Conservation (phyloP, 1,140 invertebrate genomes). For the Papilio polytes region DNA sequence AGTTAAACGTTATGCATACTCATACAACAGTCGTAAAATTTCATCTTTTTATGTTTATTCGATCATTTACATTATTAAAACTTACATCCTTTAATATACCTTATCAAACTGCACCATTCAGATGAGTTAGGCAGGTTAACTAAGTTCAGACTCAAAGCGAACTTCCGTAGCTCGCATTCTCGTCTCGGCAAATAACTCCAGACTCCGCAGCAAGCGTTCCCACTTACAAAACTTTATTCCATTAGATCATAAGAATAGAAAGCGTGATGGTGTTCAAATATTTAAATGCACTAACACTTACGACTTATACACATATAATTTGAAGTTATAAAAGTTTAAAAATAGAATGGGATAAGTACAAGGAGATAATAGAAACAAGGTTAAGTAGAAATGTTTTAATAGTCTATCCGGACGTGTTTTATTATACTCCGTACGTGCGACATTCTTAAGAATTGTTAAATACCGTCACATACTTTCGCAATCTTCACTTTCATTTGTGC, state of each 20-base stretch:
- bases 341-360: too few relatives aligned
- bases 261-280: conserved; percentile 23
- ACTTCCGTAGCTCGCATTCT: conserved; percentile 23
- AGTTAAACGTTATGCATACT: too few relatives aligned
- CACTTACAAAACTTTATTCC: conserved; percentile 34
- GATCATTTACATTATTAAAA: too few relatives aligned
- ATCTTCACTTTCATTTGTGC: neutral
- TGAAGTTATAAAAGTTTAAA: neutral
- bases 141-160: conserved; percentile 37
- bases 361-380: neutral
- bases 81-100: conserved; percentile 13
- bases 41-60: too few relatives aligned
- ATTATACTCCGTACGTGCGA: neutral
- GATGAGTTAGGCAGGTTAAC: conserved; percentile 35
- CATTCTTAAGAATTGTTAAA: neutral
- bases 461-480: conserved; percentile 4
- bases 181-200: conserved; percentile 36
- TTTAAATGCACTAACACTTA: neutral
- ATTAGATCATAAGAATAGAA: conserved; percentile 31
- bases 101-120: conserved; percentile 6
- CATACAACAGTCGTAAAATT: too few relatives aligned
- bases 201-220: conserved; percentile 25
- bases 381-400: neutral
- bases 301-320: neutral
- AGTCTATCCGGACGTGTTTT: neutral